Percentiles rank a stretch among this genome's conserved stretches.
Evolutionary conservation across 2,888 invertebrate genomes (phyloP).

Genomic region (Lasioglossum marginatum): DNA sequence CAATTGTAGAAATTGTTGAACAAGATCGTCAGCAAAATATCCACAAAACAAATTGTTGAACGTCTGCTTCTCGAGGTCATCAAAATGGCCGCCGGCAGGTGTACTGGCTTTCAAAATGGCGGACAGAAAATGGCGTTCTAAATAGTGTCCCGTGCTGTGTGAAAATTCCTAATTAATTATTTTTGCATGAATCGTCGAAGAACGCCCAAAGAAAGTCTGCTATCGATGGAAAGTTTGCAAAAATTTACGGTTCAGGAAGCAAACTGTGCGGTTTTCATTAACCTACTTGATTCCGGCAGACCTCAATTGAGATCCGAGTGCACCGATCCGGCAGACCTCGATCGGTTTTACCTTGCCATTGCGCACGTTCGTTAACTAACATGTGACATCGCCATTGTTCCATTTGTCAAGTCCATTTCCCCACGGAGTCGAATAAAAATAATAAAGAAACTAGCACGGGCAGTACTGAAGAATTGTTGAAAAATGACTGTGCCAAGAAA

Average conservation of each 20-base stretch:
- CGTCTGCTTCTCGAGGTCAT: neutral
- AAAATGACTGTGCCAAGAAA: neutral
- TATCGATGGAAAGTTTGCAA: slow-evolving; percentile 44
- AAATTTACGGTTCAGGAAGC: slow-evolving; percentile 46
- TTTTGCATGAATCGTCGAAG: neutral
- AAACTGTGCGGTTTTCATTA: slow-evolving; percentile 49
- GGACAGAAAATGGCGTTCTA: neutral
- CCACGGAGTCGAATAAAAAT: too few relatives aligned
- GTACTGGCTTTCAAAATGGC: neutral
- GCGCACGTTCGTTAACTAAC: neutral
- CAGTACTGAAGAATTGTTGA: neutral
- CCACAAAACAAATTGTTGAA: neutral
- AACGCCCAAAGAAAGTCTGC: slow-evolving; percentile 18
- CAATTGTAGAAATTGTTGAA: too few relatives aligned
- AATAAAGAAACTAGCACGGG: neutral
- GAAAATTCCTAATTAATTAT: neutral
- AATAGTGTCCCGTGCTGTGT: neutral
- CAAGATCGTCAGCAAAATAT: too few relatives aligned
- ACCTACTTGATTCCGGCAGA: slow-evolving; percentile 45
- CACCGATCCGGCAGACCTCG: slow-evolving; percentile 44
- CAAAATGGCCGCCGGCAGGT: neutral
- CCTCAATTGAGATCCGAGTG: slow-evolving; percentile 35
- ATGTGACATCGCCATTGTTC: slow-evolving; percentile 11
- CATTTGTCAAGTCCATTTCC: neutral
- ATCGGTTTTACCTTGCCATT: slow-evolving; percentile 34